phyloP scores from a whole-genome alignment of 1,140 invertebrate genomes.

The Mya arenaria region DNA sequence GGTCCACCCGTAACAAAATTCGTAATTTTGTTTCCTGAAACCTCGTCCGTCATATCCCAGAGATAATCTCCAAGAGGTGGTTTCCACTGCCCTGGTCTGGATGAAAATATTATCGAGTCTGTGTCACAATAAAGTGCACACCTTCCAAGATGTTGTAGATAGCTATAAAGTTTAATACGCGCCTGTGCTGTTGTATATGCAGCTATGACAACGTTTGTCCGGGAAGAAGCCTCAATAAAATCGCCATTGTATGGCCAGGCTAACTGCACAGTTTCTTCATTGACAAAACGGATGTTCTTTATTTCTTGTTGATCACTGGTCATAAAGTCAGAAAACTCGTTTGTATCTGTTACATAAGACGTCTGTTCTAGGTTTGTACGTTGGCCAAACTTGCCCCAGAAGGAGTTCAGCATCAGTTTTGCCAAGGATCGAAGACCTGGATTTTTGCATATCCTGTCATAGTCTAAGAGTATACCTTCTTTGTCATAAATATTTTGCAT shows the following conservation, averaged over 20 bases:
- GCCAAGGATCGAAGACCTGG: constrained; percentile 62
- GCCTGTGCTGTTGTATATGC: constrained; percentile 79
- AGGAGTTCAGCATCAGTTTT: constrained; percentile 60
- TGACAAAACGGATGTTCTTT: constrained; percentile 12
- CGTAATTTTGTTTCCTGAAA: background rate
- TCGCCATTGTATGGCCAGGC: background rate
- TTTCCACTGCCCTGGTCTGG: background rate
- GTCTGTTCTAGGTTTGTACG: constrained; percentile 20
- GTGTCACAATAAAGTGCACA: constrained; percentile 80
- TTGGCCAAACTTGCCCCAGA: constrained; percentile 7
- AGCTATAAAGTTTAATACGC: constrained; percentile 75
- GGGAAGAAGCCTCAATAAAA: background rate
- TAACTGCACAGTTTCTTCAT: constrained; percentile 26
- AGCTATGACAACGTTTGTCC: constrained; percentile 74
- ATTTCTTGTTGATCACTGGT: constrained; percentile 37
- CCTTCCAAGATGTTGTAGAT: constrained; percentile 71
- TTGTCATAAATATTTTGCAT: constrained; percentile 45
- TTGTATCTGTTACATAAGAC: constrained; percentile 1
- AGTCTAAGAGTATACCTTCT: constrained; percentile 77
- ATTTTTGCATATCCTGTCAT: constrained; percentile 74
- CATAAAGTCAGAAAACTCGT: constrained; percentile 65
- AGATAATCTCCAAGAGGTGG: background rate
- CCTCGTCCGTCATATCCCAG: constrained; percentile 9
- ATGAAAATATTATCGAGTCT: constrained; percentile 75
- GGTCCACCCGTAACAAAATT: constrained; percentile 45